A percentile compares a stretch with the other conserved stretches of the same genome.
Conservation (phyloP, 2,888 invertebrate species). For the Cerastis leucographa region DNA sequence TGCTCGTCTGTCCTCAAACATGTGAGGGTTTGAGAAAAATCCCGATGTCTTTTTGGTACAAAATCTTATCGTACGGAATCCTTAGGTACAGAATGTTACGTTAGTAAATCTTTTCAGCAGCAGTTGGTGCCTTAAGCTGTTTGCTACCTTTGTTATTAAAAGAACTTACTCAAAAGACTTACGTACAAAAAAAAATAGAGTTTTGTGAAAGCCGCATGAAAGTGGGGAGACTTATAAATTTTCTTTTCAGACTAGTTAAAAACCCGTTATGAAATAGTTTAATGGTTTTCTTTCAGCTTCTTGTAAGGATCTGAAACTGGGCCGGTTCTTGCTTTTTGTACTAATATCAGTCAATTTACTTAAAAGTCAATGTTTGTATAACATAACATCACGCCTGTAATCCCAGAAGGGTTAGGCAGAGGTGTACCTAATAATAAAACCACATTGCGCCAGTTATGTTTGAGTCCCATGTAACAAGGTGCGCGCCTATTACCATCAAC, state of each 20-base stretch:
- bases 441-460: background rate
- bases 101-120: slow-evolving; percentile 45
- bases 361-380: background rate
- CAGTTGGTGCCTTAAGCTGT: slow-evolving; percentile 58
- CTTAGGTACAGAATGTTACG: slow-evolving; percentile 23
- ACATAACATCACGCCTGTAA: background rate
- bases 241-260: slow-evolving; percentile 46
- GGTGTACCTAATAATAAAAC: background rate
- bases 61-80: slow-evolving; percentile 14
- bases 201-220: slow-evolving; percentile 47
- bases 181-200: slow-evolving; percentile 37
- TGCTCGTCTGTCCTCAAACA: slow-evolving; percentile 18
- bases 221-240: slow-evolving; percentile 40
- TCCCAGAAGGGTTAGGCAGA: background rate
- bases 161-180: slow-evolving; percentile 46
- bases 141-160: slow-evolving; percentile 56
- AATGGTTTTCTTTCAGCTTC: slow-evolving; percentile 35
- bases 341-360: background rate
- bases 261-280: slow-evolving; percentile 37
- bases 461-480: background rate
- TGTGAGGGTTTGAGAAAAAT: slow-evolving; percentile 27
- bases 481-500: background rate
- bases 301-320: slow-evolving; percentile 2
- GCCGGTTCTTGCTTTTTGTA: background rate
- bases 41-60: slow-evolving; percentile 8